phyloP scores from a whole-genome alignment of 2,888 invertebrate species.

The Gnatocerus cornutus region DNA sequence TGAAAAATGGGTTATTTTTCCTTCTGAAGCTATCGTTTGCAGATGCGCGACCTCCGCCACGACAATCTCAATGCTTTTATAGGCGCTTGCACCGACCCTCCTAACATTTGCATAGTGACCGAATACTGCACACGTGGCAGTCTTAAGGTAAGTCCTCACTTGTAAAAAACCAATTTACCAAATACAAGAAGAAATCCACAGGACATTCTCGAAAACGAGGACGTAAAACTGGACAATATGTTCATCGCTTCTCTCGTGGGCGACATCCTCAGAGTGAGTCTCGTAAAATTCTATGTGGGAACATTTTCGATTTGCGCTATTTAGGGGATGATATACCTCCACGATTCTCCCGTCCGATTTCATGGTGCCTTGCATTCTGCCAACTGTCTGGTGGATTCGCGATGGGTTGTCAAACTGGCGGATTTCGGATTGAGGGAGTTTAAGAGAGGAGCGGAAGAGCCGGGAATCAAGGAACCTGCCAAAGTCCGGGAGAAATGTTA shows the following conservation, averaged over 20 bases:
- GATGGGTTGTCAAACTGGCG: constrained; percentile 95
- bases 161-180: constrained; percentile 17
- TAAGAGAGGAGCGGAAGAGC: constrained; percentile 82
- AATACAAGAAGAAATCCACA: constrained; percentile 64
- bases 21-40: too few species aligned
- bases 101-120: constrained; percentile 91
- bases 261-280: constrained; percentile 91
- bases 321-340: constrained; percentile 92
- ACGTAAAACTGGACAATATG: constrained; percentile 96
- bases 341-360: constrained; percentile 88
- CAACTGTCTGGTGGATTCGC: constrained; percentile 94
- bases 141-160: constrained; percentile 80
- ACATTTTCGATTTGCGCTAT: constrained; percentile 9
- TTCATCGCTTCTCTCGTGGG: constrained; percentile 96
- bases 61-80: constrained; percentile 94
- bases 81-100: constrained; percentile 93
- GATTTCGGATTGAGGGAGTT: constrained; percentile 95
- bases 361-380: constrained; percentile 93
- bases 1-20: too few species aligned
- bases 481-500: constrained; percentile 80
- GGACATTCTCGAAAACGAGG: constrained; percentile 96
- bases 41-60: constrained; percentile 91
- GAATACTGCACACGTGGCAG: constrained; percentile 94
- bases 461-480: constrained; percentile 74
- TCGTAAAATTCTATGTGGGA: constrained; percentile 7